Evolutionary conservation across 2,113 vertebrate genomes (phyloP).

Genomic region (Platichthys flesus): DNA sequence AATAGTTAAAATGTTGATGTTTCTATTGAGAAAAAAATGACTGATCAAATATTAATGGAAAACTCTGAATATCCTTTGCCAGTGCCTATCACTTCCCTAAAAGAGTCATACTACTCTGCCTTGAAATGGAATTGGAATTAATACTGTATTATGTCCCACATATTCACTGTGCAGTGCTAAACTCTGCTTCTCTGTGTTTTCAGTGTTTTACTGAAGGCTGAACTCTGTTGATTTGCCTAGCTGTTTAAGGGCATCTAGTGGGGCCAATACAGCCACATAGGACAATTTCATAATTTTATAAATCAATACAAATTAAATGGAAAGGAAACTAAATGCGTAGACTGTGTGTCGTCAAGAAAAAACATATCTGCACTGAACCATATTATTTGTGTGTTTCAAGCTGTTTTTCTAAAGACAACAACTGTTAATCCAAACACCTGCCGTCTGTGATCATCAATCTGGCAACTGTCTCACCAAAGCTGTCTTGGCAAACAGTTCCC

Average conservation of each 20-base stretch:
- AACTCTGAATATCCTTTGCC: neutral
- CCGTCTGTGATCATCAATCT: conserved; percentile 38
- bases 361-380: neutral
- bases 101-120: too few relatives aligned
- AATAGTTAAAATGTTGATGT: neutral
- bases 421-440: conserved; percentile 60
- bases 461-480: conserved; percentile 38
- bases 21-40: neutral
- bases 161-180: neutral
- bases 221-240: neutral
- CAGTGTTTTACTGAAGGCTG: too few relatives aligned
- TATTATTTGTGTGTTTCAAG: conserved; percentile 1
- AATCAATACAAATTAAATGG: neutral
- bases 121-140: too few relatives aligned
- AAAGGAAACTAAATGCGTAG: too few relatives aligned
- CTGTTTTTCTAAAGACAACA: conserved; percentile 17
- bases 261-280: neutral
- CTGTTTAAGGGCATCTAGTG: neutral
- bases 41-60: neutral
- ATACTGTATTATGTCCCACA: too few relatives aligned
- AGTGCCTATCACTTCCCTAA: too few relatives aligned
- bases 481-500: conserved; percentile 22
- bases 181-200: neutral
- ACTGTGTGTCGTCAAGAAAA: neutral
- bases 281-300: neutral